Conservation (phyloP, 2,113 vertebrate genomes). For the Corynorhinus townsendii region DNA sequence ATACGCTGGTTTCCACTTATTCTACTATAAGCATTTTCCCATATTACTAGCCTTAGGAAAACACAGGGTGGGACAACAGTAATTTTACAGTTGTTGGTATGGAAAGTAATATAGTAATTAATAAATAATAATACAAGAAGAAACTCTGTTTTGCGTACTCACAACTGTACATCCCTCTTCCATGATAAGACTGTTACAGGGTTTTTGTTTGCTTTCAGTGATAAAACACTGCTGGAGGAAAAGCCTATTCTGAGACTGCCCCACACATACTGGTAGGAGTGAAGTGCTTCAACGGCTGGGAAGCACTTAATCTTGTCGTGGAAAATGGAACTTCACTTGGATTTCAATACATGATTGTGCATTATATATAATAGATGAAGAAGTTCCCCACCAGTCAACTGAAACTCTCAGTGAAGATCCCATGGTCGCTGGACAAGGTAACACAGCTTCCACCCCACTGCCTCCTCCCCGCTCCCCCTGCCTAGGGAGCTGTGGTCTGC, state of each 20-base stretch:
- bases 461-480: not conserved
- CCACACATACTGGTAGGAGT: too few species aligned
- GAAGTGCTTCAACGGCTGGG: too few species aligned
- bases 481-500: not conserved
- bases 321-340: slow-evolving; percentile 16
- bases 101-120: not conserved
- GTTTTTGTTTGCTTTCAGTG: too few species aligned
- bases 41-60: not conserved
- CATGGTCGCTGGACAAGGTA: fast-evolving
- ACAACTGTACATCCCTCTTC: not conserved
- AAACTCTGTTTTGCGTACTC: not conserved
- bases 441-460: not conserved
- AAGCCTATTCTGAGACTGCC: too few species aligned
- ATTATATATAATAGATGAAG: not conserved
- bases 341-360: not conserved
- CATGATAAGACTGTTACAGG: not conserved
- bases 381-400: not conserved
- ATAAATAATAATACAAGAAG: not conserved
- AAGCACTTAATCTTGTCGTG: not conserved
- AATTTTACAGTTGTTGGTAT: not conserved
- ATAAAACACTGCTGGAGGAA: too few species aligned
- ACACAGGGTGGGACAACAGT: not conserved
- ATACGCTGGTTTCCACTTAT: not conserved
- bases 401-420: not conserved
- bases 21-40: not conserved